Conservation (phyloP, 2,113 vertebrate species). For the Bubo blakistoni region DNA sequence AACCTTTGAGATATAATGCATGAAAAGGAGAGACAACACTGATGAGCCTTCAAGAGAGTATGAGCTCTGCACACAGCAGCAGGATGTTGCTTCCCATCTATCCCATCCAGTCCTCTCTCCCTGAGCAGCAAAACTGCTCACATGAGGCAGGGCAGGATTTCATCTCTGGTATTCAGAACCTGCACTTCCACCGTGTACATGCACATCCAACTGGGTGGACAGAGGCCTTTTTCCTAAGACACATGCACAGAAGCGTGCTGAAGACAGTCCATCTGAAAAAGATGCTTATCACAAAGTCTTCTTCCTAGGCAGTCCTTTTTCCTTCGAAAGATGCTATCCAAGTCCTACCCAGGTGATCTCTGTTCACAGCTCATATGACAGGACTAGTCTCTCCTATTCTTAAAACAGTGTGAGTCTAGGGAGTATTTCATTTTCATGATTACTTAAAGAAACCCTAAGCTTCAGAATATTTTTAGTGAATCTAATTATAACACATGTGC, state of each 20-base stretch:
- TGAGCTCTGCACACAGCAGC: not conserved
- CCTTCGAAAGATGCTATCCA: not conserved
- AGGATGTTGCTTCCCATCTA: not conserved
- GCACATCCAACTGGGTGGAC: not conserved
- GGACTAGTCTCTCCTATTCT: not conserved
- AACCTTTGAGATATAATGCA: not conserved
- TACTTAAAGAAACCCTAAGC: not conserved
- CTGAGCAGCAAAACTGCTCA: not conserved
- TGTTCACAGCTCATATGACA: not conserved
- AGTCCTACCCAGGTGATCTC: not conserved
- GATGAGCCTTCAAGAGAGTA: not conserved
- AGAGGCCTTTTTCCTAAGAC: not conserved
- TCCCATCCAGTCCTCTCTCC: rapidly evolving
- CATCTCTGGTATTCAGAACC: not conserved
- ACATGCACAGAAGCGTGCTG: not conserved
- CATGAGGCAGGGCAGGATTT: not conserved
- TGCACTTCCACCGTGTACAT: not conserved
- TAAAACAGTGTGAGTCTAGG: not conserved
- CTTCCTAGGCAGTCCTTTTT: not conserved
- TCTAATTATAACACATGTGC: constrained; percentile 30
- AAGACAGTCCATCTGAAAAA: not conserved
- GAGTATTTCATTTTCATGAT: not conserved
- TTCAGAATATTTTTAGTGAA: not conserved
- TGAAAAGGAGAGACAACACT: not conserved
- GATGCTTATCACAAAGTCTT: not conserved